These are phyloP conservation scores for Malurus melanocephalus DNA, from an alignment of 2,113 vertebrate species.

Conservation along the genomic window DNA sequence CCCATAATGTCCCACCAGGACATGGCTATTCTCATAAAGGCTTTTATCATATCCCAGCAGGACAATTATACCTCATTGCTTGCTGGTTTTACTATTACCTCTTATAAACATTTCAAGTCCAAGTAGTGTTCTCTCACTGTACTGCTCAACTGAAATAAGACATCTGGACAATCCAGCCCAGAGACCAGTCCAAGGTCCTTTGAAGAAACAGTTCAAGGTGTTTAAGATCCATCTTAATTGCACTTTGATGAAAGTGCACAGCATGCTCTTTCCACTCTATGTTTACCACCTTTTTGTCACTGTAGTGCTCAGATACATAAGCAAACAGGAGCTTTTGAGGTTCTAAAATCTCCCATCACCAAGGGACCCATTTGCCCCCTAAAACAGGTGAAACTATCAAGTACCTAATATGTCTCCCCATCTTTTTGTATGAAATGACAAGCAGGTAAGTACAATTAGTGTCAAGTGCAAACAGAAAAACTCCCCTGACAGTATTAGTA, in stretches of 20 bases:
- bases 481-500: not conserved
- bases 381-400: not conserved
- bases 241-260: not conserved
- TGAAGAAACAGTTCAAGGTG: not conserved
- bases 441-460: not conserved
- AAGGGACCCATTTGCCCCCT: not conserved
- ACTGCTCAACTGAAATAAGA: constrained; percentile 41
- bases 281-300: not conserved
- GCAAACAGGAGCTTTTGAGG: not conserved
- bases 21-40: constrained; percentile 57
- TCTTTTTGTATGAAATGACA: not conserved
- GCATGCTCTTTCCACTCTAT: not conserved
- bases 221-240: not conserved
- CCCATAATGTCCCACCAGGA: constrained; percentile 47
- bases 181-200: not conserved
- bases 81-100: constrained; percentile 56
- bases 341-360: not conserved
- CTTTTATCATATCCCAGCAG: constrained; percentile 65
- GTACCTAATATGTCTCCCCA: not conserved
- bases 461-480: not conserved
- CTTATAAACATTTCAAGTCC: constrained; percentile 37
- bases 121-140: constrained; percentile 41
- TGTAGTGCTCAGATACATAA: not conserved
- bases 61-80: constrained; percentile 59
- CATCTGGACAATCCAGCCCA: constrained; percentile 22